Evolutionary conservation across 2,797 vertebrate genomes (phyloP), one percentile per base, ranked within the genome.

Genomic region (Lateolabrax maculatus): DNA sequence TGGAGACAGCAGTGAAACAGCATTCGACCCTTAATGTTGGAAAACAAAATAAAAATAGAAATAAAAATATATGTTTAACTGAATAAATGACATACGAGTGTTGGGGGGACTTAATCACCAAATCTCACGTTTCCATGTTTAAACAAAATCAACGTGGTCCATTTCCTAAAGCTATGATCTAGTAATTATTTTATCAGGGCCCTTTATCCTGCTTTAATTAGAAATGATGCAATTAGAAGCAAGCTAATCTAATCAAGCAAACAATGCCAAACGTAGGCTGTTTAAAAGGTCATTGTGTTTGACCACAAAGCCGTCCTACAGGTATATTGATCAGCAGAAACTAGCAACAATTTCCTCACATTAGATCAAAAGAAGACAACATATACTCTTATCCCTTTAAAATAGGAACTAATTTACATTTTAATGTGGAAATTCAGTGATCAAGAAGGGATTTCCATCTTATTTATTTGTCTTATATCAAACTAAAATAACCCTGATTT

Each of bases 231-330:
- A 65, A 71, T 82, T 57, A 73, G 18, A 65, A 60, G 5, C 9
- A 2, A 31, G 76, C 37, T 68, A 27, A 86, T 79, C n/a, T 55
- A 77, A 76, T 87, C 81, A 81, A 19, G 27, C 11, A 57, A 69
- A 88, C 73, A 71, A 56, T 58, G 34, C 0, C 43, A 19, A 70
- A 56, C 12, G 6, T 55, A 41, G 12, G 34, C 21, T n/a, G 62
- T 29, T 66, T 49, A 27, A 48, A 12, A 21, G 3, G 37, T 1
- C 60, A 21, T 56, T 66, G 23, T 75, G 25, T 61, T 55, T 71
- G 27, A 80, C 76, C 72, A 73, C 19, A 62, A 41, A 43, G 31
- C 6, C 49, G 27, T 36, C 29, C 39, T 60, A 21, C 9, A 0
- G 36, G 2, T 19, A 1, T 49, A 68, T 63, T 83, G 52, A 80